Evolutionary conservation across 1,140 invertebrate species (phyloP).

Genomic region (Cydia amplana): DNA sequence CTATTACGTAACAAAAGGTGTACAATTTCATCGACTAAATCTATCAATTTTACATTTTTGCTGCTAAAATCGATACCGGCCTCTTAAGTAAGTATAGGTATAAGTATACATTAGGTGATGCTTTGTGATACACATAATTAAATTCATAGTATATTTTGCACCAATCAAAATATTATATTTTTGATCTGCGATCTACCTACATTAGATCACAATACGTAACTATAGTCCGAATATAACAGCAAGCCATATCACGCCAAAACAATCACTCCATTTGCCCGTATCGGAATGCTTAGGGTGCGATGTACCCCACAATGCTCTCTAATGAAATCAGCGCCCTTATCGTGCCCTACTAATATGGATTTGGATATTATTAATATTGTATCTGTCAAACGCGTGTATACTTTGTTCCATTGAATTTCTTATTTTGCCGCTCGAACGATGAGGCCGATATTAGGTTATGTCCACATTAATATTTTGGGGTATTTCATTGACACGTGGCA

Average conservation of each 20-base stretch:
- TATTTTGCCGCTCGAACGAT: slow-evolving; percentile 2
- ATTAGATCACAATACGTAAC: neutral
- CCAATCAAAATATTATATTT: too few species aligned
- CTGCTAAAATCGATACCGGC: too few species aligned
- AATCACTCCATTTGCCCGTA: slow-evolving; percentile 16
- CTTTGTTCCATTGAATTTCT: slow-evolving; percentile 8
- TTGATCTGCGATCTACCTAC: too few species aligned
- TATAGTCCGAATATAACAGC: neutral
- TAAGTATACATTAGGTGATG: too few species aligned
- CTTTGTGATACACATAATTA: too few species aligned
- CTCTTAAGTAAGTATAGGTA: too few species aligned
- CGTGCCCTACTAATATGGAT: slow-evolving; percentile 11
- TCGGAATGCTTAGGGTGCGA: slow-evolving; percentile 10
- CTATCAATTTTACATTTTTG: too few species aligned
- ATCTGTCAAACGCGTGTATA: slow-evolving; percentile 4
- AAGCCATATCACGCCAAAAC: slow-evolving; percentile 9
- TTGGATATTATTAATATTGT: slow-evolving; percentile 14
- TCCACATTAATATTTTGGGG: neutral
- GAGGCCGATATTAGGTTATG: slow-evolving; percentile 1
- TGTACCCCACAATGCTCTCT: neutral
- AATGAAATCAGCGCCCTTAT: slow-evolving; percentile 18
- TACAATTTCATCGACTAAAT: too few species aligned
- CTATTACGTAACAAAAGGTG: too few species aligned
- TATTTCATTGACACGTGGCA: slow-evolving; percentile 1
- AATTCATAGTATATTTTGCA: too few species aligned